A percentile compares a stretch with the other conserved stretches of the same genome.
phyloP scores from a whole-genome alignment of 2,888 invertebrate genomes.

The Dynastes hyllus region DNA sequence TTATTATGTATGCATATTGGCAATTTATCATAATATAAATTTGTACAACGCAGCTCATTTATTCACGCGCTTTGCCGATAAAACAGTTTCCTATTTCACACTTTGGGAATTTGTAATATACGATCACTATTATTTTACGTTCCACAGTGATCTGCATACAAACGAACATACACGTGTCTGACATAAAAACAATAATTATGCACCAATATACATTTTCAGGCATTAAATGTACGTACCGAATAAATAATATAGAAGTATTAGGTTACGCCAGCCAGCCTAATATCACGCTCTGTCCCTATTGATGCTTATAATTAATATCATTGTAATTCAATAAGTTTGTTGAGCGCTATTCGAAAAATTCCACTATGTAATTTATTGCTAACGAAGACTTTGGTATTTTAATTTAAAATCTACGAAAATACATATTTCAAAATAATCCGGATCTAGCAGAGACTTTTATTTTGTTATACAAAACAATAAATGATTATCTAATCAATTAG shows the following conservation, averaged over 20 bases:
- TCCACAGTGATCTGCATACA: conserved; percentile 3
- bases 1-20: too few species aligned
- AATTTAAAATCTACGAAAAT: not conserved
- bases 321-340: conserved; percentile 3
- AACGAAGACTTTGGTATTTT: not conserved
- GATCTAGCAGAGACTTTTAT: too few species aligned
- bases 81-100: not conserved
- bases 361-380: not conserved
- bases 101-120: too few species aligned
- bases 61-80: too few species aligned
- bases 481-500: too few species aligned
- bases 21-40: too few species aligned
- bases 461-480: too few species aligned
- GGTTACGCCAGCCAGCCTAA: conserved; percentile 8
- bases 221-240: not conserved
- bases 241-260: conserved; percentile 16
- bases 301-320: not conserved
- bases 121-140: not conserved
- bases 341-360: not conserved
- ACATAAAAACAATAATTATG: conserved; percentile 42
- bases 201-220: not conserved
- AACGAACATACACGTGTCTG: conserved; percentile 33
- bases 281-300: not conserved
- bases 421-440: too few species aligned
- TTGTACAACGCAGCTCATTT: too few species aligned